Evolutionary conservation across 1,140 invertebrate species (phyloP).

Genomic region (Paramacrobiotus metropolitanus): DNA sequence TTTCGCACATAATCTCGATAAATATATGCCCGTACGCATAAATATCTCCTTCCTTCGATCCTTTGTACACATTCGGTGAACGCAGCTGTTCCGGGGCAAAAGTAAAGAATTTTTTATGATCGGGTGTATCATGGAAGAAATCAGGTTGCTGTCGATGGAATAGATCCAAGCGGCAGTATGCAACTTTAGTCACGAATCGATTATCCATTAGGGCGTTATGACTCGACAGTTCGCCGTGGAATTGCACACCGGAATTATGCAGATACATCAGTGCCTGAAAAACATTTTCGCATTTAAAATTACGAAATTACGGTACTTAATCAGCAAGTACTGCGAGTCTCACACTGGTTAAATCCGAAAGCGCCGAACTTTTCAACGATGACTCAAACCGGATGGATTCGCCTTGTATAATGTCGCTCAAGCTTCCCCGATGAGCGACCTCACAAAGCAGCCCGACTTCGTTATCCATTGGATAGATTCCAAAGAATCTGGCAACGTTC

Average conservation of each 20-base stretch:
- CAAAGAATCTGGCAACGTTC: background rate
- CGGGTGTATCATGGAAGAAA: background rate
- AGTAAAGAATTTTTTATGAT: background rate
- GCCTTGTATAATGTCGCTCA: background rate
- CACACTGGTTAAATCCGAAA: background rate
- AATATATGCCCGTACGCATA: constrained; percentile 84
- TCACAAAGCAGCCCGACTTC: background rate
- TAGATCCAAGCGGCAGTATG: constrained; percentile 56
- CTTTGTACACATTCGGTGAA: constrained; percentile 19
- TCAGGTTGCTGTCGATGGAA: background rate
- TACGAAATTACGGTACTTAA: too few relatives aligned
- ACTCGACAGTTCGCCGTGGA: constrained; percentile 63
- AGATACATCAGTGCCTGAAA: constrained; percentile 27
- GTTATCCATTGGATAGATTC: background rate
- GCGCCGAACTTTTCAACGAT: background rate
- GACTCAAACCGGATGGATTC: background rate
- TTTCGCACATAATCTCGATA: too few relatives aligned
- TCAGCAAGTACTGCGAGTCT: too few relatives aligned
- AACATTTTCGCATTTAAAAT: too few relatives aligned
- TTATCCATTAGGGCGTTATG: constrained; percentile 83
- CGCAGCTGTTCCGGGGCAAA: constrained; percentile 46
- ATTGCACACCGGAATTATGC: constrained; percentile 60
- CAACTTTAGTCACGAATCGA: constrained; percentile 70
- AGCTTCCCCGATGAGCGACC: background rate
- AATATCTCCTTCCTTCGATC: constrained; percentile 62